phyloP scores from a whole-genome alignment of 2,113 vertebrate genomes.

The Rhineura floridana region DNA sequence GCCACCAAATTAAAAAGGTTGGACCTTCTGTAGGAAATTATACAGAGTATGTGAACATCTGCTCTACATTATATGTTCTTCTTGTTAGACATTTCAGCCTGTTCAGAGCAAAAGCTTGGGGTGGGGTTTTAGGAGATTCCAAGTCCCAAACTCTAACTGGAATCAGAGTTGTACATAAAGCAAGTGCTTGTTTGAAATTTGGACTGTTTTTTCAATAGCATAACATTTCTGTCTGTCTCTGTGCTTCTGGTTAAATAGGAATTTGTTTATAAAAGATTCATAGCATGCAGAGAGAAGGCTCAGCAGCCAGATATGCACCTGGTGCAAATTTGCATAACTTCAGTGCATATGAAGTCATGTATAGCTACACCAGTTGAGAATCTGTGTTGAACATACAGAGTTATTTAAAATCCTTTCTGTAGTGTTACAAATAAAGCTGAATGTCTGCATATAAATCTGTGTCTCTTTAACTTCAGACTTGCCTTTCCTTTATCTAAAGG shows the following conservation, averaged over 20 bases:
- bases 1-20: neutral
- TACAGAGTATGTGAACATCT: constrained; percentile 8
- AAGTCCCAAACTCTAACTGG: constrained; percentile 20
- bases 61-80: neutral
- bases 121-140: neutral
- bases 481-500: constrained; percentile 33
- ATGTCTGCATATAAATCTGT: neutral
- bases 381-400: neutral
- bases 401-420: neutral
- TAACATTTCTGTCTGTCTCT: constrained; percentile 16
- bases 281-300: constrained; percentile 26
- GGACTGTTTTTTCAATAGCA: constrained; percentile 10
- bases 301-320: constrained; percentile 12
- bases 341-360: neutral
- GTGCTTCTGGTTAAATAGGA: constrained; percentile 34
- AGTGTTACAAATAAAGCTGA: constrained; percentile 29
- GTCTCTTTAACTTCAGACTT: constrained; percentile 7
- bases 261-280: constrained; percentile 19
- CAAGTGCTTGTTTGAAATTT: constrained; percentile 21
- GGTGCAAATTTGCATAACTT: constrained; percentile 27
- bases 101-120: constrained; percentile 1
- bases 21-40: constrained; percentile 7
- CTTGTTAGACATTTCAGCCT: constrained; percentile 1
- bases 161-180: constrained; percentile 4
- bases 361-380: constrained; percentile 16